These are phyloP conservation scores for Henricia sp. DNA, from an alignment of 53 echinoderm and acorn worm species.

Conservation along the genomic window DNA sequence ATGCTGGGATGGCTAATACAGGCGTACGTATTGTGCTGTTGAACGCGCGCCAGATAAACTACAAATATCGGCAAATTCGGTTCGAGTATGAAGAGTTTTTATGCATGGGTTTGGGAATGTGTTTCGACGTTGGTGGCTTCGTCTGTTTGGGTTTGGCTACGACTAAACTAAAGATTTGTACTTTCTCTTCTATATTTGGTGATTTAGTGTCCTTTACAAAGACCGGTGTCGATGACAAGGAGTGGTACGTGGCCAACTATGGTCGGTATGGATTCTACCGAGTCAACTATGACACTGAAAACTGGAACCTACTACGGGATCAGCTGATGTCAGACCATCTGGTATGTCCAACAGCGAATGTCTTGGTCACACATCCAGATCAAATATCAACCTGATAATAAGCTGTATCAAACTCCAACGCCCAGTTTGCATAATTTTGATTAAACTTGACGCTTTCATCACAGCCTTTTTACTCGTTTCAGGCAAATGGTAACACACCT, in stretches of 20 bases:
- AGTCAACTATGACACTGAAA: constrained; percentile 81
- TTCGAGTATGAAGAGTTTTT: no score
- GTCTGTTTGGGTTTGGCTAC: no score
- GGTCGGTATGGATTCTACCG: constrained; percentile 82
- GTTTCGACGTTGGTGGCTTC: no score
- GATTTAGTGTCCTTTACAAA: constrained; percentile 35
- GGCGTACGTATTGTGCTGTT: no score
- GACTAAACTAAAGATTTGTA: neutral
- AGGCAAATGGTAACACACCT: no score
- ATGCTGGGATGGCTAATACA: no score
- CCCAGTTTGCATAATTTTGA: neutral
- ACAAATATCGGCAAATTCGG: no score
- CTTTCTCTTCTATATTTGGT: neutral
- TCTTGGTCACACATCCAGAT: neutral
- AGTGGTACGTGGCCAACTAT: constrained; percentile 79
- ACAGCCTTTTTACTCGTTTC: no score
- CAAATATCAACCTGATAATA: neutral
- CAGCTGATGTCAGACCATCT: constrained; percentile 64
- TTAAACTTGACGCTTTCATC: neutral
- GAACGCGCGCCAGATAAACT: no score
- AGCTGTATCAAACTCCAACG: neutral
- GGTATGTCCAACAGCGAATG: constrained; percentile 50
- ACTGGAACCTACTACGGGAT: constrained; percentile 70
- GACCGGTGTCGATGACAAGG: neutral
- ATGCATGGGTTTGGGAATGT: no score